phyloP scores from a whole-genome alignment of 2,888 invertebrate genomes.

The Cheiracanthium punctorium region DNA sequence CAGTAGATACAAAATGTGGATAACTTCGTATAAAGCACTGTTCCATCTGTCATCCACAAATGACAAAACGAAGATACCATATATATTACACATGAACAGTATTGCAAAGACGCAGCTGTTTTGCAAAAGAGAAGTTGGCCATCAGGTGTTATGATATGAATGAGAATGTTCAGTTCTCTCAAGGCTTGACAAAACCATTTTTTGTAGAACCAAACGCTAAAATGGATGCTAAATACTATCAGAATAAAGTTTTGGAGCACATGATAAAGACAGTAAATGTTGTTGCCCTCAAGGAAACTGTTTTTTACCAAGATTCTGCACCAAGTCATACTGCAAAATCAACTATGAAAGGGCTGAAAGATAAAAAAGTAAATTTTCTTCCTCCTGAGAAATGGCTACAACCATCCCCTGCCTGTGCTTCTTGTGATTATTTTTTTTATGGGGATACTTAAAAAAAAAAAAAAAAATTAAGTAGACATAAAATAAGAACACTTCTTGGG shows the following conservation, averaged over 20 bases:
- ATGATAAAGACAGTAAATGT: not conserved
- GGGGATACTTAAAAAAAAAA: conserved; percentile 10
- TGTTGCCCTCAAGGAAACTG: conserved; percentile 14
- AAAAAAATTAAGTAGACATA: conserved; percentile 2
- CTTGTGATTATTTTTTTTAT: conserved; percentile 33
- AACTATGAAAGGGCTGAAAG: conserved; percentile 11
- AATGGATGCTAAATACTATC: conserved; percentile 14
- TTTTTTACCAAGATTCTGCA: conserved; percentile 19
- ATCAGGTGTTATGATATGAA: conserved; percentile 49
- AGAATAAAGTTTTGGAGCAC: conserved; percentile 5
- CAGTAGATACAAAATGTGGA: not conserved
- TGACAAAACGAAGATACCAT: conserved; percentile 1
- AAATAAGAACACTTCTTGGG: not conserved
- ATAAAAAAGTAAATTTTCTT: not conserved
- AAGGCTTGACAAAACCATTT: conserved; percentile 29
- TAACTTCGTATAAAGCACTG: not conserved
- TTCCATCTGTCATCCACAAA: not conserved
- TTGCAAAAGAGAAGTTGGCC: conserved; percentile 1
- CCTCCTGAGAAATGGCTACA: conserved; percentile 30
- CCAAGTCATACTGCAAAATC: conserved; percentile 27
- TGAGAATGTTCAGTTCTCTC: conserved; percentile 22
- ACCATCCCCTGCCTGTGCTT: conserved; percentile 28
- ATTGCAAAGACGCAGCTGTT: conserved; percentile 7
- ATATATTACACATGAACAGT: not conserved
- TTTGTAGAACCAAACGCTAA: conserved; percentile 32